Percentiles rank a stretch among this genome's conserved stretches.
phyloP scores from a whole-genome alignment of 2,888 invertebrate species.

The Hypercompe scribonia region DNA sequence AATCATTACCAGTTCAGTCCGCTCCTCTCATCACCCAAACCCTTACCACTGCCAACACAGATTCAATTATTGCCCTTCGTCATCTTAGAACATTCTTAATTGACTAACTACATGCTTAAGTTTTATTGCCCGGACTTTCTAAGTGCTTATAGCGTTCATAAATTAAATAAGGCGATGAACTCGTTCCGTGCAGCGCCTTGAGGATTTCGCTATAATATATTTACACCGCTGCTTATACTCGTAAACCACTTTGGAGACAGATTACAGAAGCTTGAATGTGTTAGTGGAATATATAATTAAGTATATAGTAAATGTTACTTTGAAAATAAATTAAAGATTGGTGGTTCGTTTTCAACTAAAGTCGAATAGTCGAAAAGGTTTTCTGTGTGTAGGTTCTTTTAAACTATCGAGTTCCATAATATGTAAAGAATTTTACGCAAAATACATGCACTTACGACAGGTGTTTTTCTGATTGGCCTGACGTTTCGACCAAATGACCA shows the following conservation, averaged over 20 bases:
- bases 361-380: background rate
- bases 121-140: background rate
- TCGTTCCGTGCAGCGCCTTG: background rate
- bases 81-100: background rate
- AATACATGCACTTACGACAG: background rate
- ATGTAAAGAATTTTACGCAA: background rate
- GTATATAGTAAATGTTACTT: background rate
- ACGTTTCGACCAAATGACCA: too few species aligned
- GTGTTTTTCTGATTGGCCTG: too few species aligned
- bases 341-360: background rate
- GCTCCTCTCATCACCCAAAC: background rate
- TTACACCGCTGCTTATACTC: background rate
- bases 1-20: background rate
- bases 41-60: background rate
- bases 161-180: constrained; percentile 2
- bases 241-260: background rate
- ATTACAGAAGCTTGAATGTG: background rate
- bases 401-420: background rate
- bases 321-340: background rate
- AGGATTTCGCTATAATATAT: background rate
- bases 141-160: background rate
- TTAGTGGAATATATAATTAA: background rate
- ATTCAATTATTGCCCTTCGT: constrained; percentile 9
- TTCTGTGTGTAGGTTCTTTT: background rate
- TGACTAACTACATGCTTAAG: background rate